Conservation (phyloP, 2,113 vertebrate genomes). For the Misgurnus anguillicaudatus region DNA sequence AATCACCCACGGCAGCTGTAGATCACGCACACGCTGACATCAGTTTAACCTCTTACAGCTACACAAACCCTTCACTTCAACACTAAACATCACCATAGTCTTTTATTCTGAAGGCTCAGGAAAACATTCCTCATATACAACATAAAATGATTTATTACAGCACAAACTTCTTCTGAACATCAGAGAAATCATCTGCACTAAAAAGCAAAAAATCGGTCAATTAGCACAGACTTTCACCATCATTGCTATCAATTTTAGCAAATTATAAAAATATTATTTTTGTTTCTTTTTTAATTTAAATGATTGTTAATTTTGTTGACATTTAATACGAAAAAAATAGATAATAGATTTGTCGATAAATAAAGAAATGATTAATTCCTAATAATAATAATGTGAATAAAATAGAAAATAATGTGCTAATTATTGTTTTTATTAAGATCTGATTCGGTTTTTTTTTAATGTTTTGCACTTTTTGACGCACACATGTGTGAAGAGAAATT, state of each 20-base stretch:
- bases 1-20: conserved; percentile 1
- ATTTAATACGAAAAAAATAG: neutral
- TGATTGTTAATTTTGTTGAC: neutral
- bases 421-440: neutral
- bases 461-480: neutral
- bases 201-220: no score
- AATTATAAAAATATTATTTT: neutral
- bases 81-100: neutral
- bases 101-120: no score
- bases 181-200: no score
- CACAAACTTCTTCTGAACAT: no score
- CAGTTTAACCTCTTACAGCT: conserved; percentile 26
- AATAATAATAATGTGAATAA: neutral
- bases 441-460: neutral
- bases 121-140: neutral
- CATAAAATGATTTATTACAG: neutral
- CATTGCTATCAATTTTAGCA: no score
- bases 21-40: conserved; percentile 23
- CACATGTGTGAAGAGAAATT: neutral
- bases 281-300: neutral
- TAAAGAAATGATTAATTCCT: neutral
- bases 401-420: neutral
- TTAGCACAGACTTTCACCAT: no score
- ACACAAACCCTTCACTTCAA: neutral
- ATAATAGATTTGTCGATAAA: neutral